A percentile compares a stretch with the other conserved stretches of the same genome.
phyloP scores from a whole-genome alignment of 2,113 vertebrate genomes.

The Tragelaphus strepsiceros region DNA sequence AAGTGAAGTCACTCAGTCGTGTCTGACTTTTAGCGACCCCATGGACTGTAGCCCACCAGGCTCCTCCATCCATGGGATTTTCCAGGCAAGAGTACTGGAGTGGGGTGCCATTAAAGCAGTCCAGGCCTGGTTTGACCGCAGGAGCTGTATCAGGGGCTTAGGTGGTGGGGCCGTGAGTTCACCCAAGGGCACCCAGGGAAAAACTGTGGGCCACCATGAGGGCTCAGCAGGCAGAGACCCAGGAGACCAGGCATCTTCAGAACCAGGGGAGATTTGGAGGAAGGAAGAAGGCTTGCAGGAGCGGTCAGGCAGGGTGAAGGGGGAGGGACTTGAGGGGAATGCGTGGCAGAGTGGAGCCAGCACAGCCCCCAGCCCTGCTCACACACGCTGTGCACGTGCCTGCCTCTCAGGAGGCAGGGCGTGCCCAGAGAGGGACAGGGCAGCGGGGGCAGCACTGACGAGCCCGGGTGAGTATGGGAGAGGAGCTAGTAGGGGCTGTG shows the following conservation, averaged over 20 bases:
- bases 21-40: too few relatives aligned
- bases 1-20: too few relatives aligned
- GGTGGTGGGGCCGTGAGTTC: not conserved
- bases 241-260: not conserved
- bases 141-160: not conserved
- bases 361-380: not conserved
- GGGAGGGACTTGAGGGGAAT: not conserved
- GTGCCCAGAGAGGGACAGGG: not conserved
- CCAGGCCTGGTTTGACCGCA: not conserved
- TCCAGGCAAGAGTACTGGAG: too few relatives aligned
- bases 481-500: too few relatives aligned
- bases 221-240: not conserved
- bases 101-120: not conserved
- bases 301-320: fast-evolving
- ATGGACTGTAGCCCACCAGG: too few relatives aligned
- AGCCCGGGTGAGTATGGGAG: fast-evolving
- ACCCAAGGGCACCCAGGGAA: not conserved
- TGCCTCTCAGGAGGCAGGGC: not conserved
- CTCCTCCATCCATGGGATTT: too few relatives aligned
- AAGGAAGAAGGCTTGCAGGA: not conserved
- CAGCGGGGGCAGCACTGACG: not conserved
- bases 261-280: not conserved
- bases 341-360: not conserved
- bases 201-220: not conserved
- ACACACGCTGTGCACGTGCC: not conserved